phyloP scores from a whole-genome alignment of 2,797 vertebrate species.

The Paedocypris micromegethes region DNA sequence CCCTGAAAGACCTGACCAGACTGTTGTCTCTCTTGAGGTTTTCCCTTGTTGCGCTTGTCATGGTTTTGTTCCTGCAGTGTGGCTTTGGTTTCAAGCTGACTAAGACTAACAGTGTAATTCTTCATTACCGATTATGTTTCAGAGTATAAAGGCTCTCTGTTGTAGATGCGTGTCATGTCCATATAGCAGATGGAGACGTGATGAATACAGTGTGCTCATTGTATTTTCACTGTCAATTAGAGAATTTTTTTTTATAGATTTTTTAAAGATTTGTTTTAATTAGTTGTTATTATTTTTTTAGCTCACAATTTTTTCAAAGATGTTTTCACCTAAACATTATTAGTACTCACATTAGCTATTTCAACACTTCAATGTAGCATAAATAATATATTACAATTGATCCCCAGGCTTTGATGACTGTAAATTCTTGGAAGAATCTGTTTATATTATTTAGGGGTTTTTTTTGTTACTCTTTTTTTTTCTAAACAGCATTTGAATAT shows the following conservation, averaged over 20 bases:
- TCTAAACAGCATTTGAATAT: no score
- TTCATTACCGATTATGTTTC: constrained; percentile 12
- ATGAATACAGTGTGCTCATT: no score
- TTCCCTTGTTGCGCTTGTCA: constrained; percentile 3
- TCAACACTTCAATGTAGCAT: neutral
- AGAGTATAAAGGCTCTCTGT: neutral
- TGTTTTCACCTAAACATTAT: neutral
- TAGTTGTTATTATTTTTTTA: neutral
- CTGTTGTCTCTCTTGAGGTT: constrained; percentile 3
- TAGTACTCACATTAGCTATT: no score
- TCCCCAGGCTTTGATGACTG: constrained; percentile 15
- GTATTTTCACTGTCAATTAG: no score
- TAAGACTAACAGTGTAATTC: constrained; percentile 10
- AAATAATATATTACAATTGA: constrained; percentile 14
- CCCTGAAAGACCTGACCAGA: constrained; percentile 1
- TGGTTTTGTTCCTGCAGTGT: neutral
- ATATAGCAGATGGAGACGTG: neutral
- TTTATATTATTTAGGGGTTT: neutral
- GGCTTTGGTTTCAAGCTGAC: neutral
- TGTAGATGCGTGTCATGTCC: neutral
- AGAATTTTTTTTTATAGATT: neutral
- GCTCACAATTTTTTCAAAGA: neutral
- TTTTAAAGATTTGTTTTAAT: neutral
- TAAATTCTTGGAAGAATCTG: constrained; percentile 12
- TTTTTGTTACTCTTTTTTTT: no score